Base-by-base conservation (phyloP, 1,140 invertebrate species). In the Choristoneura fumiferana region DNA sequence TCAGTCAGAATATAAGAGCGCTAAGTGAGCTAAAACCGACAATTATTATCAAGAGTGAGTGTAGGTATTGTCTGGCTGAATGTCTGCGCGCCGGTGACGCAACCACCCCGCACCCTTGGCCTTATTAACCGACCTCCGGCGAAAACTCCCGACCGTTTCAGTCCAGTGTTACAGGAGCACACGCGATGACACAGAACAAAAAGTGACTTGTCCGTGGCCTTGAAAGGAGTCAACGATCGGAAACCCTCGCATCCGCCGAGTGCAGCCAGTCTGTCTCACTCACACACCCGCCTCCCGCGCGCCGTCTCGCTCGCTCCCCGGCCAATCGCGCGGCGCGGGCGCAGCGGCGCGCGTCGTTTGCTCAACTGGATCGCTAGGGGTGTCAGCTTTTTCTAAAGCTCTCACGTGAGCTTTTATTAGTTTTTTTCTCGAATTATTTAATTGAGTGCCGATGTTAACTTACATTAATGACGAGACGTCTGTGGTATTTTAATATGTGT, bases 141-240 rank as follows among this genome's bases (percentile, higher is more conserved):
- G 52, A 54, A 54, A 35, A 35, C 4, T 54, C 53, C 14, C 35
- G 15, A n/a, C 33, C 49, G 37, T 39, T 39, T 39, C 37, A 39
- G 37, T 9, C 10, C 2, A 29, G 22, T 29, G 22, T 29, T 29
- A 29, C 22, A 29, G 22, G 22, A 40, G 39, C 40, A 22, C 40
- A 22, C 40, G 17, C 72, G 73, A 78, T 76, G 74, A 81, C 76
- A 73, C 65, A 69, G 63, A 67, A 81, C 71, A 83, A 86, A 84
- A 86, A 78, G 69, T 71, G 58, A 71, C 74, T 78, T 70, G 78
- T 58, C 61, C 67, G 60, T 84, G 81, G 79, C 84, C 83, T 86
- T 86, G 83, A 79, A 66, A 71, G 72, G 64, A 87, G 83, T 86
- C 84, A 87, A 84, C 75, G 84, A 74, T 84, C 84, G 81, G 81